Evolutionary conservation across 1,140 invertebrate genomes (phyloP).

Genomic region (Pseudomyrmex concolor): DNA sequence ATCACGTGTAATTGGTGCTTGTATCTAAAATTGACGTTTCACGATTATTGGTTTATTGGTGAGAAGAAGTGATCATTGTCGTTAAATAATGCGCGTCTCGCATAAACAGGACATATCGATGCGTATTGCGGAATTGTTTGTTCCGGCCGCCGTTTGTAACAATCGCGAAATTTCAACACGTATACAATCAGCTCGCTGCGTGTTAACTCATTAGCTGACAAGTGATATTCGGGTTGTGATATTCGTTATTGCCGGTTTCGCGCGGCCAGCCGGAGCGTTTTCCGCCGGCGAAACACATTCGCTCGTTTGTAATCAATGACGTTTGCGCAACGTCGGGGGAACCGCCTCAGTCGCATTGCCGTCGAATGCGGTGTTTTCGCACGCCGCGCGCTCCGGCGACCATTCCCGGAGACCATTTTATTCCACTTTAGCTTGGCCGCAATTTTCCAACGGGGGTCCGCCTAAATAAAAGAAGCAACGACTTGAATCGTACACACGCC

Average conservation of each 20-base stretch:
- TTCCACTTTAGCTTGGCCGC: conserved; percentile 21
- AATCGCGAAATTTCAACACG: conserved; percentile 1
- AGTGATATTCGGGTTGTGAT: conserved; percentile 12
- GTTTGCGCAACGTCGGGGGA: conserved; percentile 19
- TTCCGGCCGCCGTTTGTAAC: conserved; percentile 5
- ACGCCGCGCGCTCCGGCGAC: not conserved
- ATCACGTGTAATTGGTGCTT: not conserved
- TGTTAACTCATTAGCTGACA: conserved; percentile 45
- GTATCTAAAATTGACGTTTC: not conserved
- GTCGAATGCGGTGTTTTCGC: conserved; percentile 1
- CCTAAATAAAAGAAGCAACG: conserved; percentile 28
- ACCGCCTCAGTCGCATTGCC: not conserved
- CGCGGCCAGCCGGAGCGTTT: not conserved
- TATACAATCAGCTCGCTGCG: not conserved
- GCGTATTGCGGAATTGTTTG: conserved; percentile 13
- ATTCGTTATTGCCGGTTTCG: conserved; percentile 27
- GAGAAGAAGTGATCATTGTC: not conserved
- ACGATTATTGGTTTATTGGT: conserved; percentile 4
- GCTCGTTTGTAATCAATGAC: conserved; percentile 49
- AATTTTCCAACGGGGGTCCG: conserved; percentile 27
- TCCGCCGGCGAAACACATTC: conserved; percentile 8
- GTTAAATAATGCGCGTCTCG: not conserved
- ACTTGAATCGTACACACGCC: conserved; percentile 13
- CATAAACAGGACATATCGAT: not conserved
- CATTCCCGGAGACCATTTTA: conserved; percentile 34